phyloP scores from a whole-genome alignment of 2,113 vertebrate species.

The Tetrao urogallus region DNA sequence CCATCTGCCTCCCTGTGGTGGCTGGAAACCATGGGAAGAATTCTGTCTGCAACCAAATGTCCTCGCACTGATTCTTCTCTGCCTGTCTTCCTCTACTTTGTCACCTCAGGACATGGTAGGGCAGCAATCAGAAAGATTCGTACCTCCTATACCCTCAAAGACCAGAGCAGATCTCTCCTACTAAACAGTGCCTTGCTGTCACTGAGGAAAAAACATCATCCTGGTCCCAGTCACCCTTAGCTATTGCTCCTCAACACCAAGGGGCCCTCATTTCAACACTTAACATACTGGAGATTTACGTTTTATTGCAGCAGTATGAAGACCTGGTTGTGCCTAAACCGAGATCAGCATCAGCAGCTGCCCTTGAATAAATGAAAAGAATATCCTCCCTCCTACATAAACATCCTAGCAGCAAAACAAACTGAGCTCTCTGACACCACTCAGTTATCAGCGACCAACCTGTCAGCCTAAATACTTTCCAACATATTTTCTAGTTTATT shows the following conservation, averaged over 20 bases:
- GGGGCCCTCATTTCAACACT: neutral
- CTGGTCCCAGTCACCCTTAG: neutral
- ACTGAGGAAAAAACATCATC: neutral
- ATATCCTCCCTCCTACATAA: neutral
- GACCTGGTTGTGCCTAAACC: neutral
- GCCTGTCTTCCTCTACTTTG: too few species aligned
- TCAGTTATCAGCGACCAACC: neutral
- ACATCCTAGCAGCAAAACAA: neutral
- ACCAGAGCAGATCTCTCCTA: neutral
- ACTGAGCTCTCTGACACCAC: neutral
- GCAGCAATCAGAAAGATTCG: neutral
- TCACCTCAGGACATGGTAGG: neutral
- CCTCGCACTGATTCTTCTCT: neutral
- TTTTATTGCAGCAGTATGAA: neutral
- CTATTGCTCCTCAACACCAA: neutral
- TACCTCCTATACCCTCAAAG: neutral
- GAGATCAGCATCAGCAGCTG: neutral
- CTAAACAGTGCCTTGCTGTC: accelerated
- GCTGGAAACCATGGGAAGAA: neutral
- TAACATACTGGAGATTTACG: neutral
- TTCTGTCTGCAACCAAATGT: neutral
- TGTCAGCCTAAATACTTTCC: neutral
- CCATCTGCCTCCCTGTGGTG: neutral
- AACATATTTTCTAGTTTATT: neutral
- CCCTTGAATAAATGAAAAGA: neutral